phyloP scores from a whole-genome alignment of 2,113 vertebrate genomes.

The Thalassarche chlororhynchos region DNA sequence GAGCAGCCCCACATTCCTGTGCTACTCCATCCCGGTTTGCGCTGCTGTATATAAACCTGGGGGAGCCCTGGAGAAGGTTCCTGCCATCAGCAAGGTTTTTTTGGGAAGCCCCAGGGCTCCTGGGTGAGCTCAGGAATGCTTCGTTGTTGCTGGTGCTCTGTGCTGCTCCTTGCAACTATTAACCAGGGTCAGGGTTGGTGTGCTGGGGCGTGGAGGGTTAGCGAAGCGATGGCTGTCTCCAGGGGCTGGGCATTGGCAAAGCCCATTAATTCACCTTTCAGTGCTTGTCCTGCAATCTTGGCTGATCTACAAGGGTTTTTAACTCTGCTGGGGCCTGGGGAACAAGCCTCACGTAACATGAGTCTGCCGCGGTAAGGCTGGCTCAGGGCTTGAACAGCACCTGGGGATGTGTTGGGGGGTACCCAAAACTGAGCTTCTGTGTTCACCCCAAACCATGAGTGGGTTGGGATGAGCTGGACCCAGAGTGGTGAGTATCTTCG shows the following conservation, averaged over 20 bases:
- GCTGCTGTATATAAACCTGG: neutral
- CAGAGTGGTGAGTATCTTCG: neutral
- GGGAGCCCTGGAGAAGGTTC: neutral
- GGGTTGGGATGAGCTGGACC: neutral
- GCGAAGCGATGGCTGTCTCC: neutral
- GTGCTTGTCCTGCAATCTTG: neutral
- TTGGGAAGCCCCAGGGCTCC: neutral
- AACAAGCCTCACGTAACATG: neutral
- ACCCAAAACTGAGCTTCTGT: neutral
- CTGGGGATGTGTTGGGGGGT: accelerated
- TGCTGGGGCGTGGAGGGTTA: neutral
- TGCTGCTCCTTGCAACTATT: slow-evolving; percentile 11
- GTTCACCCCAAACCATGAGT: neutral
- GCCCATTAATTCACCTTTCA: neutral
- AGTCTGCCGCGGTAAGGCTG: neutral
- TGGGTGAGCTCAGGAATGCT: neutral
- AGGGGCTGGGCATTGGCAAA: neutral
- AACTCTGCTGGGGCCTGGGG: neutral
- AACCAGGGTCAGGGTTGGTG: neutral
- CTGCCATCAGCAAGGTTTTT: neutral
- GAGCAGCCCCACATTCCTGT: accelerated
- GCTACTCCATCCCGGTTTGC: accelerated
- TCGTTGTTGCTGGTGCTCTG: neutral
- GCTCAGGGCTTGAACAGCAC: neutral
- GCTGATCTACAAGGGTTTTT: neutral